A percentile compares a stretch with the other conserved stretches of the same genome.
Conservation (phyloP, 2,888 invertebrate species). For the Ophonus ardosiacus region DNA sequence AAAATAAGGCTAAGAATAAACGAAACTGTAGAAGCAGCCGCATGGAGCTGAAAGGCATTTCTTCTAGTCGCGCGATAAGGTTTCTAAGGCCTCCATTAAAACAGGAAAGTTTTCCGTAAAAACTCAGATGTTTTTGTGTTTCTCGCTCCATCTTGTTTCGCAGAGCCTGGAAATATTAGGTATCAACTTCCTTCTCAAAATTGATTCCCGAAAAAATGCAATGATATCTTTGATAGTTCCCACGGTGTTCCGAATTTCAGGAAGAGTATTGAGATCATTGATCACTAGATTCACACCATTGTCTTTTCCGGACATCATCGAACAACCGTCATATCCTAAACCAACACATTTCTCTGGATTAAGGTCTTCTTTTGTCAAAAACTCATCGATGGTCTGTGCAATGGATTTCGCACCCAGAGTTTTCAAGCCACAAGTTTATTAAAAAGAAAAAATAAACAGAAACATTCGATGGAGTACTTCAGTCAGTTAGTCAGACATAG, state of each 20-base stretch:
- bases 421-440: no score
- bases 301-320: constrained; percentile 69
- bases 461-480: no score
- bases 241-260: constrained; percentile 68
- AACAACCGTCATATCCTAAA: no score
- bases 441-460: no score
- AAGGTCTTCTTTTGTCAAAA: constrained; percentile 65
- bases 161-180: constrained; percentile 69
- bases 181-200: constrained; percentile 68
- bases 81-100: constrained; percentile 66
- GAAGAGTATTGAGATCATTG: constrained; percentile 68
- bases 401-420: constrained; percentile 68
- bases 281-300: constrained; percentile 70
- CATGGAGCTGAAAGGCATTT: constrained; percentile 68
- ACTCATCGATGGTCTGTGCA: constrained; percentile 67
- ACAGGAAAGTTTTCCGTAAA: constrained; percentile 68
- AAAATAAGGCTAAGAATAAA: constrained; percentile 67
- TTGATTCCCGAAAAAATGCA: constrained; percentile 68
- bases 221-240: constrained; percentile 67
- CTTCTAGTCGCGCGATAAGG: constrained; percentile 67
- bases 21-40: constrained; percentile 66
- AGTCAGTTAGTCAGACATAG: no score
- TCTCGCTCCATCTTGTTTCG: constrained; percentile 68
- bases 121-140: constrained; percentile 68
- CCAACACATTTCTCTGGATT: constrained; percentile 67